Evolutionary conservation across 2,113 vertebrate species (phyloP), one percentile per base, ranked within the genome.

Genomic region (Catharus minimus): DNA sequence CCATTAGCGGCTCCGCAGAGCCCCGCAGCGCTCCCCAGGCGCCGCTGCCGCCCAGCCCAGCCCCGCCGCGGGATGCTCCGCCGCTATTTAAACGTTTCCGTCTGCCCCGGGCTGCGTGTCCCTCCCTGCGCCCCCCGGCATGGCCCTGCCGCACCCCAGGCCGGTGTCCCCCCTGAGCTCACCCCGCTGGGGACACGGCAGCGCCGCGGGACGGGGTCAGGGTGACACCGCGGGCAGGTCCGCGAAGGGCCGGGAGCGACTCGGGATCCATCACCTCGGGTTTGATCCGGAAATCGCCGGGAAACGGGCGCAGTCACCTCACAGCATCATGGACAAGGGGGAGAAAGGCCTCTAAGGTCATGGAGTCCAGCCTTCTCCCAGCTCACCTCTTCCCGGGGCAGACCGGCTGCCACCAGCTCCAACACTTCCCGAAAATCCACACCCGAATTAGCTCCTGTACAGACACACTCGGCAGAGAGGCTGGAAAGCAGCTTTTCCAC

Each of bases 1-100:
- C 97, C 97, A 98, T 97, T 97, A 98, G 96, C 96, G 90, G 95
- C 96, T 97, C 97, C 96, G 92, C 88, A 97, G 98, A 95, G 96
- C 97, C 96, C 97, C 82, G 95, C 95, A 96, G 97, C 98, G 97
- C 97, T 97, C 96, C 96, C 97, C 90, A 93, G 85, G 60, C 84
- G 58, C 84, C 75, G 66, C 75, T 50, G 84, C 66, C 52, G 67
- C 85, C 76, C 67, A 11, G 85, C 60, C 76, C 67, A 12, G 85
- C 60, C 52, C 76, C 60, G 52, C 58, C 67, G 60, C 67, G 85
- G 76, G 76, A 80, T 66, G 76, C 60, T 58, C 76, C 7, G 76
- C 67, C 67, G 23, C 76, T 58, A 71, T 91, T 95, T 82, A 91
- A 95, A 95, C 93, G 47, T 67, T 82, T 93, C 92, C 94, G 85